phyloP scores from a whole-genome alignment of 1,140 invertebrate genomes.

The Drosophila albomicans region DNA sequence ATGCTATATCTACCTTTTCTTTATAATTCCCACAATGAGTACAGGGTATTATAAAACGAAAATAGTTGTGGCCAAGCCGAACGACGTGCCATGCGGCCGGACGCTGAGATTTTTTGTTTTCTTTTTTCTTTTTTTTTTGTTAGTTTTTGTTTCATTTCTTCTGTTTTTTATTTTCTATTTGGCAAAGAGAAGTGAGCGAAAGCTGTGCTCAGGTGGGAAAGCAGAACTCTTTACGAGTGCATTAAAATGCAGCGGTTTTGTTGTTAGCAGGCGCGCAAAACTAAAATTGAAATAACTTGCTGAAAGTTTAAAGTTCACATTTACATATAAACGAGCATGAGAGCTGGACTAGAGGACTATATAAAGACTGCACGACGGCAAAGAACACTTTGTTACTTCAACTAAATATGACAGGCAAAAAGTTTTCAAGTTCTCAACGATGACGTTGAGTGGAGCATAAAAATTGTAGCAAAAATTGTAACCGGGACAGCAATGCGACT shows the following conservation, averaged over 20 bases:
- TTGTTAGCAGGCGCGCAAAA: constrained; percentile 46
- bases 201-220: constrained; percentile 31
- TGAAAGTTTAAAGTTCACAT: constrained; percentile 52
- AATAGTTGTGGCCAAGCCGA: constrained; percentile 39
- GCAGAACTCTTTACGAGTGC: constrained; percentile 38
- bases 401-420: constrained; percentile 35
- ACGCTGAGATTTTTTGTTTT: constrained; percentile 45
- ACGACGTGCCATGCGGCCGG: constrained; percentile 49
- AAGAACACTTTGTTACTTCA: neutral
- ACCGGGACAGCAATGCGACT: too few relatives aligned
- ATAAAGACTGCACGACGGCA: neutral
- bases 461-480: constrained; percentile 6
- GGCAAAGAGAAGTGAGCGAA: neutral
- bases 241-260: constrained; percentile 63
- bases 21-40: neutral
- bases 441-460: constrained; percentile 29
- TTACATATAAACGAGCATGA: constrained; percentile 56
- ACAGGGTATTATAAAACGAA: constrained; percentile 23
- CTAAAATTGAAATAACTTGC: constrained; percentile 59
- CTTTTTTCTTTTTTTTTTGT: neutral
- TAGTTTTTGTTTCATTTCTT: constrained; percentile 15
- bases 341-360: neutral
- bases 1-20: neutral
- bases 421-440: constrained; percentile 37
- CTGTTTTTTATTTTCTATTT: constrained; percentile 2